phyloP scores from a whole-genome alignment of 2,888 invertebrate genomes.

The Limnephilus auricula region DNA sequence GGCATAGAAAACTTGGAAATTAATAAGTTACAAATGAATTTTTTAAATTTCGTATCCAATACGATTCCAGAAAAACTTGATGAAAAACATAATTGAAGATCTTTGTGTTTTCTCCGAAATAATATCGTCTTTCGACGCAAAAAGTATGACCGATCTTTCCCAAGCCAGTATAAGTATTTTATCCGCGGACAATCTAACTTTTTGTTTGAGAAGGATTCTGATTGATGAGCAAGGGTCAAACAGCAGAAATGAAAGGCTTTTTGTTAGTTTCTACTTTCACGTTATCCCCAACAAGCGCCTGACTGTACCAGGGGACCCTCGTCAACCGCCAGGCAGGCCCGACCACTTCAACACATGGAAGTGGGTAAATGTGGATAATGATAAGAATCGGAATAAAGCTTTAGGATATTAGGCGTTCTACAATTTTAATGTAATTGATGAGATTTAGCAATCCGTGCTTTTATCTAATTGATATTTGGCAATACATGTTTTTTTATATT shows the following conservation, averaged over 20 bases:
- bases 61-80: neutral
- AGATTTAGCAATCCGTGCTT: no score
- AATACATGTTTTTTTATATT: no score
- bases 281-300: neutral
- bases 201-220: neutral
- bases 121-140: neutral
- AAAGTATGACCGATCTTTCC: neutral
- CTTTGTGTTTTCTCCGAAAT: neutral
- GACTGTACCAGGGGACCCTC: neutral
- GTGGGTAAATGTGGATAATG: neutral
- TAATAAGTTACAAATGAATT: neutral
- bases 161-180: neutral
- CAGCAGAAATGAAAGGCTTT: neutral
- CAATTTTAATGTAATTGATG: neutral
- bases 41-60: no score
- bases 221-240: neutral
- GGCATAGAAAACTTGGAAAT: neutral
- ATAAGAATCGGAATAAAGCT: neutral
- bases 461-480: no score
- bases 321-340: neutral
- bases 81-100: neutral
- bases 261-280: neutral
- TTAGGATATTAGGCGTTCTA: neutral
- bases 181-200: neutral
- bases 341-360: neutral